These are phyloP conservation scores for Strigamia maritima DNA, from an alignment of 2,888 invertebrate genomes.

Conservation along the genomic window DNA sequence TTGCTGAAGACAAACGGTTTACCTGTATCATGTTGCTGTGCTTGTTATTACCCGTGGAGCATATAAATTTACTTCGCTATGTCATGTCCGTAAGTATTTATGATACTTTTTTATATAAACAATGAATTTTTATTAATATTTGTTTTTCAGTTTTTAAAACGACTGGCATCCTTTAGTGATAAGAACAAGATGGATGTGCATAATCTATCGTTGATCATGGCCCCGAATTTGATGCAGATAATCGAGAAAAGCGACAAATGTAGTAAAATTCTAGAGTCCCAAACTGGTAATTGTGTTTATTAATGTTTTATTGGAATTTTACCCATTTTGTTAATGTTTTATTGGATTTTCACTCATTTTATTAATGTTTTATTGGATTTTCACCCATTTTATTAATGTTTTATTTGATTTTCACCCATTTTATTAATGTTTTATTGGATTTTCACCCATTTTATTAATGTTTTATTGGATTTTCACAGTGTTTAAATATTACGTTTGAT, in stretches of 20 bases:
- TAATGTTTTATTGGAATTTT: background rate
- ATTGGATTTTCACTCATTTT: too few species aligned
- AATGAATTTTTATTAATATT: background rate
- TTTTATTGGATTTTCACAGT: constrained; percentile 6
- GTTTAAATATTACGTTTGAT: constrained; percentile 28
- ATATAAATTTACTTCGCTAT: constrained; percentile 75
- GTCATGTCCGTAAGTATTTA: constrained; percentile 66
- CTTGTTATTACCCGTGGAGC: constrained; percentile 69
- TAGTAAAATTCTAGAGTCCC: constrained; percentile 49
- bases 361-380: too few species aligned
- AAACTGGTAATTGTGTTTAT: constrained; percentile 45
- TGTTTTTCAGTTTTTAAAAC: background rate
- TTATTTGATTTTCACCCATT: too few species aligned
- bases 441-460: too few species aligned
- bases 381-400: too few species aligned
- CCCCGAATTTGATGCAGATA: constrained; percentile 82
- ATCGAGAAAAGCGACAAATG: constrained; percentile 62
- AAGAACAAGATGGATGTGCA: constrained; percentile 78
- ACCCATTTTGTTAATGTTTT: too few species aligned
- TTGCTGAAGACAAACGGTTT: constrained; percentile 58
- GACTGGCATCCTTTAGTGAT: constrained; percentile 53
- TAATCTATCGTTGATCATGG: constrained; percentile 79
- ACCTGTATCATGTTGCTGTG: constrained; percentile 66
- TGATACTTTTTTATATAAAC: background rate
- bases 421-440: too few species aligned